A percentile compares a stretch with the other conserved stretches of the same genome.
These are phyloP conservation scores for Agrotis clavis DNA, from an alignment of 2,888 invertebrate species.

Conservation along the genomic window DNA sequence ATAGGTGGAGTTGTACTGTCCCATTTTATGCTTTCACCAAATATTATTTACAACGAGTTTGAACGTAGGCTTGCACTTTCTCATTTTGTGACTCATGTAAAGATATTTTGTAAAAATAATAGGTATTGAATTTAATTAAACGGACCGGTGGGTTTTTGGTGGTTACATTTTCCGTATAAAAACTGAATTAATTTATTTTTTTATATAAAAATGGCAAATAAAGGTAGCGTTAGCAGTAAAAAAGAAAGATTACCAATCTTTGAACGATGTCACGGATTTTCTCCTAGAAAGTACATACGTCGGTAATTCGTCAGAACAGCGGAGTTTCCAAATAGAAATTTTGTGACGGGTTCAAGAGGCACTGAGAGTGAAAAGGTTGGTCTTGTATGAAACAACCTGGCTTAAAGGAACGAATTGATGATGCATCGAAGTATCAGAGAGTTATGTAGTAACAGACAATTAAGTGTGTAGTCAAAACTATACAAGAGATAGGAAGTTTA, in stretches of 20 bases:
- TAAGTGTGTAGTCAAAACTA: neutral
- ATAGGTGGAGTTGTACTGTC: constrained; percentile 18
- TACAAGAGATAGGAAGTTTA: neutral
- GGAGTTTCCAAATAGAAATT: constrained; percentile 22
- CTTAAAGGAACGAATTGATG: neutral
- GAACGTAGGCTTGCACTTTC: constrained; percentile 43
- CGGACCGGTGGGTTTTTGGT: constrained; percentile 5
- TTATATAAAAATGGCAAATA: neutral
- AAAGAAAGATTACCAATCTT: neutral
- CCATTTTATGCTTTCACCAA: constrained; percentile 56
- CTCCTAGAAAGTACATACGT: neutral
- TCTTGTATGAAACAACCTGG: constrained; percentile 3
- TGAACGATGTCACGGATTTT: neutral
- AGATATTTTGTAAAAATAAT: constrained; percentile 4
- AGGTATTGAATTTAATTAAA: neutral
- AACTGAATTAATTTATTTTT: neutral
- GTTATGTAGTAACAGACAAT: too few species aligned
- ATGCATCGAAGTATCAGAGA: too few species aligned
- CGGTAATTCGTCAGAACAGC: neutral
- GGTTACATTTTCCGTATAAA: neutral
- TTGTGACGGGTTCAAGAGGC: neutral
- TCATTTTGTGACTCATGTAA: constrained; percentile 48
- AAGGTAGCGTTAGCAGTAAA: neutral
- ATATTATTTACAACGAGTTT: constrained; percentile 42
- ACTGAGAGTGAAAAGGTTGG: neutral